Conservation (phyloP, 2,888 invertebrate species). For the Lymantria monacha region DNA sequence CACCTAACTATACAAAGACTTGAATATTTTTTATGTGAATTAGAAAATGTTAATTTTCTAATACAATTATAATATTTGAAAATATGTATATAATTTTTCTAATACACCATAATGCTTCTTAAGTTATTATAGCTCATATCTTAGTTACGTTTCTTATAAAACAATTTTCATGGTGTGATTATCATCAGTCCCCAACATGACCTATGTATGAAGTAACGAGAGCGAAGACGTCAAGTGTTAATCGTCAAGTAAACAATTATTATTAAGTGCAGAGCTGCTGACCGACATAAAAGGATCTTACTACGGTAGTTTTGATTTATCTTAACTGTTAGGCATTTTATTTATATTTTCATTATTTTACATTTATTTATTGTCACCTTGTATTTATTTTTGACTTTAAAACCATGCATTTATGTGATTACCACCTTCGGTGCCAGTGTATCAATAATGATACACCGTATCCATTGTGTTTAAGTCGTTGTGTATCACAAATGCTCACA, state of each 20-base stretch:
- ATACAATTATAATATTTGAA: not conserved
- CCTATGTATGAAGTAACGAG: slow-evolving; percentile 31
- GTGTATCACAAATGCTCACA: too few species aligned
- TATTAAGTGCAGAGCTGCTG: slow-evolving; percentile 37
- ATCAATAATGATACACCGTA: too few species aligned
- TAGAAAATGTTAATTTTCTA: too few species aligned
- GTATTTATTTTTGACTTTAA: not conserved
- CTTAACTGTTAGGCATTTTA: slow-evolving; percentile 14
- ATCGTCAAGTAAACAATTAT: slow-evolving; percentile 34
- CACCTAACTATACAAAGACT: too few species aligned
- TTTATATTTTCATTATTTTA: slow-evolving; percentile 4
- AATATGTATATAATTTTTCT: not conserved
- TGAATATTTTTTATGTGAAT: too few species aligned
- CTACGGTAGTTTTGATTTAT: slow-evolving; percentile 14
- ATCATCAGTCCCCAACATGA: slow-evolving; percentile 16
- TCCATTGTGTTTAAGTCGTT: too few species aligned
- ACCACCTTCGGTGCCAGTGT: too few species aligned
- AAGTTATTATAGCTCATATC: slow-evolving; percentile 13
- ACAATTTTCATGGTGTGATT: slow-evolving; percentile 16
- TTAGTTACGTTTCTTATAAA: slow-evolving; percentile 20
- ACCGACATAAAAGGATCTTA: slow-evolving; percentile 26
- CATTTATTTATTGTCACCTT: slow-evolving; percentile 1
- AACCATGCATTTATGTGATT: too few species aligned
- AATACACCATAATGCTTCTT: not conserved
- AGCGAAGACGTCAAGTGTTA: slow-evolving; percentile 23